phyloP scores from a whole-genome alignment of 2,888 invertebrate species.

The Ophioninae sp. region DNA sequence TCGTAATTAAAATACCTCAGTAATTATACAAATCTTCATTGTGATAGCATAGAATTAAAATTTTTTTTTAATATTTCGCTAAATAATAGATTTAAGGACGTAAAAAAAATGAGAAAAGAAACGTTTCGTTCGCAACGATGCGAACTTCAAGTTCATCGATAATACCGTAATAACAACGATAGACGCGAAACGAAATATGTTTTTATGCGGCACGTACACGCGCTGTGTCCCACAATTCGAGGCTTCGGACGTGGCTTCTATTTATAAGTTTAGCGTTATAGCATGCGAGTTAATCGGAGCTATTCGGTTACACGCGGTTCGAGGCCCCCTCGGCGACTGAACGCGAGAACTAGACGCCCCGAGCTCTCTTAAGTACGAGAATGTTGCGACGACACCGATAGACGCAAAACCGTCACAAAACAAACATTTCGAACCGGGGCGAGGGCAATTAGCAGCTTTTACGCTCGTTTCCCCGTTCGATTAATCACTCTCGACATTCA shows the following conservation, averaged over 20 bases:
- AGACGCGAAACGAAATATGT: constrained; percentile 1
- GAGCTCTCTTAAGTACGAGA: background rate
- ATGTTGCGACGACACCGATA: background rate
- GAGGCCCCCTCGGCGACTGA: constrained; percentile 22
- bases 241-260: constrained; percentile 25
- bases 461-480: background rate
- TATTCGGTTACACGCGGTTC: constrained; percentile 42
- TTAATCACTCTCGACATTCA: background rate
- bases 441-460: background rate
- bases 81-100: too few species aligned
- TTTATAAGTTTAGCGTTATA: constrained; percentile 28
- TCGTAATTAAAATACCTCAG: too few species aligned
- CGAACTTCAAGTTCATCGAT: too few species aligned
- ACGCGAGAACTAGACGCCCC: background rate
- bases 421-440: too few species aligned
- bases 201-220: constrained; percentile 7
- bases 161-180: background rate
- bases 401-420: background rate
- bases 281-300: constrained; percentile 36
- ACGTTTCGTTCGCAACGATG: too few species aligned
- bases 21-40: too few species aligned
- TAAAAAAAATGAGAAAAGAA: too few species aligned
- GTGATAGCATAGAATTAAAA: too few species aligned
- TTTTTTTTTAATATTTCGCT: too few species aligned
- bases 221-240: constrained; percentile 13